Evolutionary conservation across 2,888 invertebrate species (phyloP).

Genomic region (Dusona sp.): DNA sequence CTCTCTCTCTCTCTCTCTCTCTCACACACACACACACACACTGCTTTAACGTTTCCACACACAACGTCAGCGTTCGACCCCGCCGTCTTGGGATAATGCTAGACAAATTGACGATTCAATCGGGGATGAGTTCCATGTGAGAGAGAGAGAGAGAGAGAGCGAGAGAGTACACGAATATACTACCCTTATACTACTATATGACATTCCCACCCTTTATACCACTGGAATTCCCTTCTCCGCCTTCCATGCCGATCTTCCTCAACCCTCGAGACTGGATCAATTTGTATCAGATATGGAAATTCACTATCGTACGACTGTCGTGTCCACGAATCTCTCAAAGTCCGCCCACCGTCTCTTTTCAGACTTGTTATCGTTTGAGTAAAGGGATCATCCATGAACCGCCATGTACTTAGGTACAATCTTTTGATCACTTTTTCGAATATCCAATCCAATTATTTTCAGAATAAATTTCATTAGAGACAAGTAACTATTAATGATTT

Average conservation of each 20-base stretch:
- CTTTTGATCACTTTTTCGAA: background rate
- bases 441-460: background rate
- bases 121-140: constrained; percentile 77
- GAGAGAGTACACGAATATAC: constrained; percentile 69
- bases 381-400: constrained; percentile 40
- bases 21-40: constrained; percentile 32
- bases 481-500: too few species aligned
- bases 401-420: background rate
- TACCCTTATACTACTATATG: constrained; percentile 69
- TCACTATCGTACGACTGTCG: constrained; percentile 50
- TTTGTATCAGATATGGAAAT: constrained; percentile 69
- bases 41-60: constrained; percentile 8
- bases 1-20: constrained; percentile 37
- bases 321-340: constrained; percentile 9
- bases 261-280: constrained; percentile 55
- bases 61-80: constrained; percentile 68
- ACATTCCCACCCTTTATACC: constrained; percentile 29
- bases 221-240: constrained; percentile 35
- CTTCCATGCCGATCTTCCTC: constrained; percentile 26
- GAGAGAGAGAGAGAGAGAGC: constrained; percentile 66
- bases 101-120: constrained; percentile 84
- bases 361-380: constrained; percentile 46
- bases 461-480: background rate
- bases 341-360: constrained; percentile 45
- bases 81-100: constrained; percentile 82